Evolutionary conservation across 2,888 invertebrate genomes (phyloP).

Genomic region (Andrena bucephala): DNA sequence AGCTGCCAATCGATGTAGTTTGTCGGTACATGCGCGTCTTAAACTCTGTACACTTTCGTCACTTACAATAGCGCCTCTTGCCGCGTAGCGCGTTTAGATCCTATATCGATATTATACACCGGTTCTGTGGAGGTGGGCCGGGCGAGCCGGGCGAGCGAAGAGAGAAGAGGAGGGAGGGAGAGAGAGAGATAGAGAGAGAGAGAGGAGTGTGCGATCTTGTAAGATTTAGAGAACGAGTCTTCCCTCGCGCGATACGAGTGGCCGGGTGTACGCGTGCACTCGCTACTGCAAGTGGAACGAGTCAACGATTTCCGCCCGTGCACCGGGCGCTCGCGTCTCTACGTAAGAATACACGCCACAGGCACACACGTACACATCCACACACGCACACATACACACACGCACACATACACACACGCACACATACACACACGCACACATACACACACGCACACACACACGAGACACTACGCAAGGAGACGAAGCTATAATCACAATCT

Average conservation of each 20-base stretch:
- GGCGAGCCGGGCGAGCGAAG: neutral
- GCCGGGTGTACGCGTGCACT: constrained; percentile 40
- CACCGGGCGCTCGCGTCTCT: neutral
- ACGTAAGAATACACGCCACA: constrained; percentile 6
- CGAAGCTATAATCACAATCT: constrained; percentile 58
- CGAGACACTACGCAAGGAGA: constrained; percentile 13
- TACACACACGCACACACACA: neutral
- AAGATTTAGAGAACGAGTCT: constrained; percentile 64
- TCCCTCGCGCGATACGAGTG: constrained; percentile 64
- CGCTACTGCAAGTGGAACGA: neutral
- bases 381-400: neutral
- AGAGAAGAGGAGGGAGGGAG: neutral
- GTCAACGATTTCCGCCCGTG: neutral
- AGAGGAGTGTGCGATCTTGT: constrained; percentile 22
- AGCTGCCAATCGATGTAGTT: constrained; percentile 29
- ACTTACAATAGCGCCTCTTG: constrained; percentile 40
- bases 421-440: neutral
- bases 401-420: too few species aligned
- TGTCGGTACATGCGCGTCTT: constrained; percentile 11
- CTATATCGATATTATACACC: constrained; percentile 45
- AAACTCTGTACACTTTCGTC: constrained; percentile 30
- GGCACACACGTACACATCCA: constrained; percentile 12
- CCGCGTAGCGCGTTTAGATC: constrained; percentile 50
- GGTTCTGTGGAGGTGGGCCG: neutral
- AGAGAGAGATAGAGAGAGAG: neutral